Evolutionary conservation across 2,113 vertebrate species (phyloP), one percentile per base, ranked within the genome.

Genomic region (Amazona guildingii): DNA sequence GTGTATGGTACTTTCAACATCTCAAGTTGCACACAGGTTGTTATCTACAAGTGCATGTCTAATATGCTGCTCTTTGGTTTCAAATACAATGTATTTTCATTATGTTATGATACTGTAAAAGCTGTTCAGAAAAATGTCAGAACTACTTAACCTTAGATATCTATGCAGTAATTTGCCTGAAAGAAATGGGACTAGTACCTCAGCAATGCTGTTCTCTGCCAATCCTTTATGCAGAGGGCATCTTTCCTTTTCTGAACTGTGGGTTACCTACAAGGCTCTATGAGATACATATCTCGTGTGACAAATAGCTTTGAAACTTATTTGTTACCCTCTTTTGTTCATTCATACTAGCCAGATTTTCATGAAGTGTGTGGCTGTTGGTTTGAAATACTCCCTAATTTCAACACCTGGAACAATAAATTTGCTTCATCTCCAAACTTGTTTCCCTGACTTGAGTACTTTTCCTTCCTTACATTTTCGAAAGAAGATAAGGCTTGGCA

Each of bases 321-420:
- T 70, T 89, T 61, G 43, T 84, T 92, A 37, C 63, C 43, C 1
- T 17, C 55, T 51, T 92, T 73, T 94, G 35, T 83, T 84, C 80
- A 54, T 91, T 93, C 68, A 20, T 91, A 48, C 62, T 95, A 4
- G 24, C 74, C 95, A 80, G 59, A 57, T 96, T 95, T 96, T 95
- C 87, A 82, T 97, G 35, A 85, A 76, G 62, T 82, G 86, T 86
- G 93, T 94, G 86, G 54, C 89, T 95, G 33, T 83, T 96, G 61
- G 24, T 92, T 95, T 83, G 88, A 93, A 86, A 74, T 85, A 18
- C 55, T 94, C 84, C 96, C 64, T 75, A 16, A 81, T 87, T 95
- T 93, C 86, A 92, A 81, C 81, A 92, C 54, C 86, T 83, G 83
- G 89, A 97, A 96, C 78, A 97, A 97, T 98, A 98, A 98, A 97